A percentile compares a stretch with the other conserved stretches of the same genome.
Conservation (phyloP, 2,113 vertebrate genomes). For the Oriolus oriolus region DNA sequence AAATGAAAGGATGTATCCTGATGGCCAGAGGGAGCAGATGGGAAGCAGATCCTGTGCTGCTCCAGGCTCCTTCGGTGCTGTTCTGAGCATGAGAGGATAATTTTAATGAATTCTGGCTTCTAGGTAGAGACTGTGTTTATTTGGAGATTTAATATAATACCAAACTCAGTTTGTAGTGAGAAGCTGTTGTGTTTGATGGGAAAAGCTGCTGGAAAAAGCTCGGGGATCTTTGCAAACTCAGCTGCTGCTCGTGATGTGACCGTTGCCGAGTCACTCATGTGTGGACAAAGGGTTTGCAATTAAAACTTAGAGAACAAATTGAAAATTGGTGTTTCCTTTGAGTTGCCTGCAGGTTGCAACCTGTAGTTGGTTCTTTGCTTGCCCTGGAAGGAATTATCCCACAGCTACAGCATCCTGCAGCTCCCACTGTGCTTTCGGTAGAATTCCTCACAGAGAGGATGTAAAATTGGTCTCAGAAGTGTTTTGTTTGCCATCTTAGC, state of each 20-base stretch:
- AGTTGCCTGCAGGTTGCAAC: neutral
- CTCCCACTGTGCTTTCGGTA: neutral
- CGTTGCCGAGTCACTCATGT: rapidly evolving
- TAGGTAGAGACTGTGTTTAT: neutral
- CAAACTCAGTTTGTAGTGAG: neutral
- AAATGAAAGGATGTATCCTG: neutral
- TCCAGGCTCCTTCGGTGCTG: neutral
- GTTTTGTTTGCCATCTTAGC: neutral
- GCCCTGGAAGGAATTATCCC: neutral
- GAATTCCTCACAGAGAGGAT: neutral
- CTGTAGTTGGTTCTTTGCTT: neutral
- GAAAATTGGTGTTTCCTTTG: neutral
- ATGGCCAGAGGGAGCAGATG: neutral
- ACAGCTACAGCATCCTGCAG: neutral
- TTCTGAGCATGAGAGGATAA: neutral
- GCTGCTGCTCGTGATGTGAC: neutral
- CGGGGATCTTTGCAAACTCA: neutral
- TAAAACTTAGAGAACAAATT: neutral
- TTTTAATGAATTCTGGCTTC: neutral
- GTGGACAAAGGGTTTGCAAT: neutral
- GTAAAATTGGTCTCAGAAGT: neutral
- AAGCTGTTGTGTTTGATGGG: neutral
- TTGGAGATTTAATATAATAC: neutral
- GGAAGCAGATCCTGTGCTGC: neutral
- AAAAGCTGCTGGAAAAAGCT: neutral